Percentiles rank a stretch among this genome's conserved stretches.
phyloP scores from a whole-genome alignment of 1,140 invertebrate genomes.

The Drosophila nigromelanica region DNA sequence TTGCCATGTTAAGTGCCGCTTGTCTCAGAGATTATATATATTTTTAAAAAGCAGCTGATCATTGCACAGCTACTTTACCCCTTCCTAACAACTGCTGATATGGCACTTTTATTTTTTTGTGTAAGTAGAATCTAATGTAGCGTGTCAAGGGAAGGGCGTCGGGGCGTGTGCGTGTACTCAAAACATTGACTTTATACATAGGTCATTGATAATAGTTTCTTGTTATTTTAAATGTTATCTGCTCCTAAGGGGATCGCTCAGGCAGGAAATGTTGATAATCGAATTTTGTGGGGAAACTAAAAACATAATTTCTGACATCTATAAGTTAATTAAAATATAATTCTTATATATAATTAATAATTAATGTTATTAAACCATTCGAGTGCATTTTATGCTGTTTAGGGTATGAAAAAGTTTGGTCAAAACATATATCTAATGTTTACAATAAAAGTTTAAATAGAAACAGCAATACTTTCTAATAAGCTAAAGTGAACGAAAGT shows the following conservation, averaged over 20 bases:
- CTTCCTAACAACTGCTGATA: neutral
- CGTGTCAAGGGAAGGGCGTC: neutral
- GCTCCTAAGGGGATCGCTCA: neutral
- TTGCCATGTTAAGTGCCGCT: neutral
- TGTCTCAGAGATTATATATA: neutral
- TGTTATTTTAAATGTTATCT: conserved; percentile 3
- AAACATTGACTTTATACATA: conserved; percentile 4
- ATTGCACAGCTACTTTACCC: neutral
- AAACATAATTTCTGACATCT: neutral
- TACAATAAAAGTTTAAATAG: no score
- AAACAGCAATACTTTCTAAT: no score
- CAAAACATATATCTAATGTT: no score
- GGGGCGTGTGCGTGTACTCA: no score
- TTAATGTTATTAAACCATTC: no score
- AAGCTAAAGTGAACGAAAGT: neutral
- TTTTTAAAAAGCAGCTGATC: conserved; percentile 4
- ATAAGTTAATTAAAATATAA: neutral
- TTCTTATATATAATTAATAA: no score
- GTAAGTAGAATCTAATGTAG: neutral
- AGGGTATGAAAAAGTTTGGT: no score
- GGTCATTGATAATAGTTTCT: conserved; percentile 4
- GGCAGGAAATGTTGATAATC: neutral
- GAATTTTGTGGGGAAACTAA: neutral
- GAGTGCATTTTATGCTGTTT: no score
- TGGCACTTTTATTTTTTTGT: neutral